Evolutionary conservation across 2,113 vertebrate genomes (phyloP), one percentile per base, ranked within the genome.

Genomic region (Smithornis capensis): DNA sequence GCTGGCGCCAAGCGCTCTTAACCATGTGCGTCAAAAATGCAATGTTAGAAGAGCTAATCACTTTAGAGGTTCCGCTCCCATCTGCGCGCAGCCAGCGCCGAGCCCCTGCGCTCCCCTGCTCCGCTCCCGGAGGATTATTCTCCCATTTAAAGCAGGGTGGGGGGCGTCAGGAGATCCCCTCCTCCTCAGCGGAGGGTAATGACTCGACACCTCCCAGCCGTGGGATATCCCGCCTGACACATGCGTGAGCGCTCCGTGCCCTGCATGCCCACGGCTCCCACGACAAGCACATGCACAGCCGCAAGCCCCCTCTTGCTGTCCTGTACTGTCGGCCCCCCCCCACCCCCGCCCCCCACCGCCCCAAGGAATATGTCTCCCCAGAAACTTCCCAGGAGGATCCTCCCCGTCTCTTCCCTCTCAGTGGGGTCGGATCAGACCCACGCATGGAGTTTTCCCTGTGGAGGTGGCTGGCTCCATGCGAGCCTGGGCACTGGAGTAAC

Each of bases 1-100:
- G 65, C 98, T 97, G 98, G 98, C 98, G 98, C 98, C 98, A 97
- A 96, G 94, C 88, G 94, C 97, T 98, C 98, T 98, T 97, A 97
- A 96, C 96, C 97, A 95, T 97, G 97, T 97, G 97, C 98, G 97
- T 97, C 97, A 97, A 97, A 98, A 97, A 97, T 94, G 97, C 97
- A 94, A 96, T 94, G 97, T 96, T 97, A 96, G 97, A 95, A 91
- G 95, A 96, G 96, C 97, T 97, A 95, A 97, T 98, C 97, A 94
- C 97, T 97, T 97, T 95, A 90, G 92, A 97, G 97, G 96, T 97
- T 97, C 97, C 97, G 96, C 97, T 97, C 97, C 96, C 97, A 94
- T 97, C 97, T 98, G 71, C 71, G 94, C 87, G 90, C 95, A 89
- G 92, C 84, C 95, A 89, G 92, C 84, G 92, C 76, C 71, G 87